These are phyloP conservation scores for Camelus bactrianus DNA, from an alignment of 2,113 vertebrate genomes.

Conservation along the genomic window DNA sequence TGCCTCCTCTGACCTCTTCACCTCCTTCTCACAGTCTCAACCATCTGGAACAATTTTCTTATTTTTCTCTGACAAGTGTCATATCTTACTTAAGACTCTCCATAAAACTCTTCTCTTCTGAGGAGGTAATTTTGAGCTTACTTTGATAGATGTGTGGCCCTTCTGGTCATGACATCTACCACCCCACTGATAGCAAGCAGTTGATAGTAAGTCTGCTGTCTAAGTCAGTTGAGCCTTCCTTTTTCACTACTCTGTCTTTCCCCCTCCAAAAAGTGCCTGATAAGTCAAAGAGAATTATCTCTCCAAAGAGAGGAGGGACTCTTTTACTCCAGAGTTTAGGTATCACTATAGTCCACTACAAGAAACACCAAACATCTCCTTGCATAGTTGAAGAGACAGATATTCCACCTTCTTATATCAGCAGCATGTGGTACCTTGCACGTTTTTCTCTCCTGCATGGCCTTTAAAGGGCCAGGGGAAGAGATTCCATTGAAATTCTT, in stretches of 20 bases:
- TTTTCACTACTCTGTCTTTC: background rate
- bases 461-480: background rate
- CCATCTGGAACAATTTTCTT: slow-evolving; percentile 78
- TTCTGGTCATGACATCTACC: slow-evolving; percentile 14
- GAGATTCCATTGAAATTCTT: background rate
- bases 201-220: background rate
- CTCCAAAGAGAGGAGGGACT: background rate
- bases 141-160: slow-evolving; percentile 8
- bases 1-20: slow-evolving; percentile 47
- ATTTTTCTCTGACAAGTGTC: slow-evolving; percentile 73
- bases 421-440: background rate
- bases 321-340: background rate
- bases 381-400: background rate
- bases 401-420: background rate
- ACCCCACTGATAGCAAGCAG: background rate
- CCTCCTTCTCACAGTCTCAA: slow-evolving; percentile 70
- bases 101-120: slow-evolving; percentile 56
- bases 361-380: background rate
- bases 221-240: background rate
- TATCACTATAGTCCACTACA: background rate
- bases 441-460: background rate
- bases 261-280: background rate
- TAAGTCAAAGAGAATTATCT: background rate
- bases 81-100: slow-evolving; percentile 67
- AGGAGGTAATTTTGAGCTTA: slow-evolving; percentile 53